Conservation (phyloP, 2,888 invertebrate genomes). For the Cosmia pyralina region DNA sequence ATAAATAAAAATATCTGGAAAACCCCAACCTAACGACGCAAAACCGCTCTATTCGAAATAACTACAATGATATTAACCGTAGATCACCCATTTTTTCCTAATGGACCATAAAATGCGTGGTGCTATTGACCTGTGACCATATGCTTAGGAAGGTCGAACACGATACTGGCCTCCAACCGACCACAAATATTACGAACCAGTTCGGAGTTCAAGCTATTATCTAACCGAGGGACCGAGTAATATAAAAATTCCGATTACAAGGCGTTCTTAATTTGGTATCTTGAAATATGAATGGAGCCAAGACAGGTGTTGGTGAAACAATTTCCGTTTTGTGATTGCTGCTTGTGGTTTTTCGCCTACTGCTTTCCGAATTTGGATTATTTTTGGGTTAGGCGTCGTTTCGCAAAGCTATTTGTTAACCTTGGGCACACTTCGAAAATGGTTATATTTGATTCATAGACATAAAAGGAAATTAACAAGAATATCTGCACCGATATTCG, state of each 20-base stretch:
- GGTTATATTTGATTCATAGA: background rate
- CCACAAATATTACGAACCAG: constrained; percentile 36
- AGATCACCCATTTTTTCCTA: constrained; percentile 21
- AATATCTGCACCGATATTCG: constrained; percentile 4
- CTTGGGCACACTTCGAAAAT: constrained; percentile 23
- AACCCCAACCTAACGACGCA: constrained; percentile 31
- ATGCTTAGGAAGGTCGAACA: constrained; percentile 43
- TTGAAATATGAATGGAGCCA: constrained; percentile 51
- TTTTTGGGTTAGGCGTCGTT: constrained; percentile 38
- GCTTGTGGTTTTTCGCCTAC: constrained; percentile 51
- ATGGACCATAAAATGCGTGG: constrained; percentile 26
- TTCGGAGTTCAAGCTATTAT: constrained; percentile 51
- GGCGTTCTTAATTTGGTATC: constrained; percentile 51
- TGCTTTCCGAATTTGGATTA: constrained; percentile 35
- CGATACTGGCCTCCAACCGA: constrained; percentile 36
- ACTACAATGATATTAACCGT: constrained; percentile 11
- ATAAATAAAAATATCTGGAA: constrained; percentile 21
- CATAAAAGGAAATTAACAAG: constrained; percentile 9
- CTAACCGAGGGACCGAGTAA: constrained; percentile 43
- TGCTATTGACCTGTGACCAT: constrained; percentile 58
- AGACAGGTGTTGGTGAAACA: constrained; percentile 51
- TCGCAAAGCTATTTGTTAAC: constrained; percentile 38
- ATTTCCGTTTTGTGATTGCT: constrained; percentile 50
- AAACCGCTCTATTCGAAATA: constrained; percentile 9
- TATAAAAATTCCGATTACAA: constrained; percentile 33